Conservation (phyloP, 2,113 vertebrate species). For the Saguinus imperator region DNA sequence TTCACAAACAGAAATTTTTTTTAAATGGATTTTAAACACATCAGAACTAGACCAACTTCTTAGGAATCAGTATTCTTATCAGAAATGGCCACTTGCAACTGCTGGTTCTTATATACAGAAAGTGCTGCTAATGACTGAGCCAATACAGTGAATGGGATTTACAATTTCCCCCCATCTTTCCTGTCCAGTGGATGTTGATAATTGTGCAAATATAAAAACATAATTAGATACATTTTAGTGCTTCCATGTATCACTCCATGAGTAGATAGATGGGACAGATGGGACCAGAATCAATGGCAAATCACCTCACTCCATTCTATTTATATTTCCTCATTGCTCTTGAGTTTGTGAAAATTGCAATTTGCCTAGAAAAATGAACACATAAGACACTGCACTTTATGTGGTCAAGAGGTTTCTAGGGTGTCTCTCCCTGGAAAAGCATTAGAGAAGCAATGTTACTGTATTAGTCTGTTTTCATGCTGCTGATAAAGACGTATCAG, state of each 20-base stretch:
- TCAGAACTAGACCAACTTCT: background rate
- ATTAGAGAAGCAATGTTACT: background rate
- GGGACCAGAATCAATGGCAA: background rate
- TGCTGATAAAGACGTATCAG: too few species aligned
- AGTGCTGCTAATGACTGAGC: background rate
- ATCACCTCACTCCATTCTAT: background rate
- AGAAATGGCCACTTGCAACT: background rate
- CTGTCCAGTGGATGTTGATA: background rate
- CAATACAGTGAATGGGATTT: background rate
- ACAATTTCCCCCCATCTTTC: background rate
- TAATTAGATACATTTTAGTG: background rate
- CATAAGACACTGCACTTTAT: background rate
- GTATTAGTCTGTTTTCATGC: too few species aligned
- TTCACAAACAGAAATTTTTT: background rate
- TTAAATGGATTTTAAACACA: background rate
- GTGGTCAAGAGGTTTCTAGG: background rate
- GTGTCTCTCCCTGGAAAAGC: background rate
- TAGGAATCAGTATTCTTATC: background rate
- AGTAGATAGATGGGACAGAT: background rate
- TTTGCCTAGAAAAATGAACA: background rate
- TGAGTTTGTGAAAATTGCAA: background rate
- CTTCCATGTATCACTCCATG: background rate
- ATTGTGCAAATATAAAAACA: background rate
- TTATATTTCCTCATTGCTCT: background rate
- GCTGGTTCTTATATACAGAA: background rate